phyloP scores from a whole-genome alignment of 30 jellyfish, hydroid and myxozoan species.

The Aurelia coerulea region DNA sequence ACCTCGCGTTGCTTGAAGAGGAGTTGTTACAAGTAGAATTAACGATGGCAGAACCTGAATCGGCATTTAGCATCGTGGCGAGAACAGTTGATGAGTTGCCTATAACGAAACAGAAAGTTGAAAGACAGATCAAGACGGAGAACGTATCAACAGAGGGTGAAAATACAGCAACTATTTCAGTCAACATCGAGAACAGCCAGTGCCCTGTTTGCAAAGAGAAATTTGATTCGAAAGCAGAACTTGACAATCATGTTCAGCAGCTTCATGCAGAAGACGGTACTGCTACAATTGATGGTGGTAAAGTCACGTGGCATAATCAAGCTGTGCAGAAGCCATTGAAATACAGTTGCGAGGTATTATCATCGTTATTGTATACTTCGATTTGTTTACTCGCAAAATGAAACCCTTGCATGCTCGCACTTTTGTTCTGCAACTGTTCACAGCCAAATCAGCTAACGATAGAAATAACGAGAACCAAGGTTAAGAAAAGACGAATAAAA shows the following conservation, averaged over 20 bases:
- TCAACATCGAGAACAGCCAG: neutral
- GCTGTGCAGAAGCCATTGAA: constrained; percentile 44
- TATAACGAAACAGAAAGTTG: neutral
- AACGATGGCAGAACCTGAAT: constrained; percentile 45
- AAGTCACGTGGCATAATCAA: neutral
- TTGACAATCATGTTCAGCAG: constrained; percentile 5
- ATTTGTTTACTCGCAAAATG: too few relatives aligned
- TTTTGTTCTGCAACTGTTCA: too few relatives aligned
- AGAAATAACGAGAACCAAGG: too few relatives aligned
- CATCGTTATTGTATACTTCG: neutral
- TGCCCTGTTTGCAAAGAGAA: constrained; percentile 15
- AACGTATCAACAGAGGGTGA: too few relatives aligned
- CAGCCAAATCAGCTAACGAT: too few relatives aligned
- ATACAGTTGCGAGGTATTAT: constrained; percentile 38
- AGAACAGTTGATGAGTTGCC: constrained; percentile 23
- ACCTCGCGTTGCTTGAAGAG: constrained; percentile 20
- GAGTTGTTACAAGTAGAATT: constrained; percentile 25
- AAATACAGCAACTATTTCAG: too few relatives aligned
- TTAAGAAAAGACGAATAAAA: too few relatives aligned
- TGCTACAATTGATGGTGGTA: neutral
- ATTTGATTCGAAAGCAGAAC: constrained; percentile 4
- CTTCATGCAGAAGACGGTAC: constrained; percentile 7
- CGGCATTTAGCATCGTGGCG: constrained; percentile 61
- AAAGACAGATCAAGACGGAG: neutral
- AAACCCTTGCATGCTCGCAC: too few relatives aligned